A percentile compares a stretch with the other conserved stretches of the same genome.
phyloP scores from a whole-genome alignment of 92 coral and sea anemone genomes.

The Desmophyllum pertusum region DNA sequence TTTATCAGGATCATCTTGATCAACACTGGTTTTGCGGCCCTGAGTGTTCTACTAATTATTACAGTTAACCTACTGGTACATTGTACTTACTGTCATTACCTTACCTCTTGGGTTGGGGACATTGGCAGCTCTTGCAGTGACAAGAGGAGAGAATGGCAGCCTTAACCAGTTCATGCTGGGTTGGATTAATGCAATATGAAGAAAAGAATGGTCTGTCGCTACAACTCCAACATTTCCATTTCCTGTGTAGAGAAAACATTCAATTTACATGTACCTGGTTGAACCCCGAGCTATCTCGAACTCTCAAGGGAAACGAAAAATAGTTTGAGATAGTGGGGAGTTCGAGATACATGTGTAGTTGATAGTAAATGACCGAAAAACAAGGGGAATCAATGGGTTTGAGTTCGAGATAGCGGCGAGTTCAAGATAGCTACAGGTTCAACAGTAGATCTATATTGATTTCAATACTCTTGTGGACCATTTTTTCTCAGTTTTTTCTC shows the following conservation, averaged over 20 bases:
- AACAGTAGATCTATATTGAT: no score
- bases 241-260: constrained; percentile 51
- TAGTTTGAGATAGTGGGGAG: no score
- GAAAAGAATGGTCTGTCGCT: constrained; percentile 60
- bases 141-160: constrained; percentile 63
- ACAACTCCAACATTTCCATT: constrained; percentile 91
- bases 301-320: no score
- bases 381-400: no score
- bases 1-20: background rate
- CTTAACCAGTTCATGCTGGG: constrained; percentile 43
- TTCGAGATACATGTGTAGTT: no score
- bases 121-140: constrained; percentile 30
- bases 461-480: no score
- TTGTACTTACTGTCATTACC: background rate
- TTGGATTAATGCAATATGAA: constrained; percentile 50
- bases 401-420: no score
- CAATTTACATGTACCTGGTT: no score
- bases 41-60: background rate
- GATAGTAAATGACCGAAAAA: no score
- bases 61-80: background rate
- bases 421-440: no score
- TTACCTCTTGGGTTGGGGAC: constrained; percentile 56
- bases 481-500: no score
- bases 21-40: background rate
- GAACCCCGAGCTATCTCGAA: no score